Conservation (phyloP, 2,113 vertebrate genomes). For the Tragelaphus strepsiceros region DNA sequence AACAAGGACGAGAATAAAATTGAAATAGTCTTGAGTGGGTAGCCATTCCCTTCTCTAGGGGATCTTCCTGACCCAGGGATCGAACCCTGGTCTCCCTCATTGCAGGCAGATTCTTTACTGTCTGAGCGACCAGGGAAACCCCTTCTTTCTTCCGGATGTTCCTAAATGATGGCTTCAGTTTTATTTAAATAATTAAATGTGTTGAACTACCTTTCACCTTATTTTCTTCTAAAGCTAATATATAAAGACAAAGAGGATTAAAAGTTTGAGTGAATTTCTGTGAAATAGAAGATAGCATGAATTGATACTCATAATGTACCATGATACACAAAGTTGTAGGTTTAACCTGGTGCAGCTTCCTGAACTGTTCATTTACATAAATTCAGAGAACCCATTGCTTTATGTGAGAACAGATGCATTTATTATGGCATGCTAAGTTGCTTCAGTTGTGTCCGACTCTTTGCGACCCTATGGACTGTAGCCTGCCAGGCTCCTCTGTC, state of each 20-base stretch:
- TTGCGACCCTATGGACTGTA: not conserved
- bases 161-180: not conserved
- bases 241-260: not conserved
- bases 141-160: not conserved
- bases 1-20: not conserved
- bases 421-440: not conserved
- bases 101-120: not conserved
- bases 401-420: not conserved
- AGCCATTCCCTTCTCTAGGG: too few relatives aligned
- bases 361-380: not conserved
- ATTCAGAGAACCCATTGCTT: not conserved
- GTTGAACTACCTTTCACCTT: not conserved
- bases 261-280: not conserved
- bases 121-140: not conserved
- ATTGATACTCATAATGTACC: not conserved
- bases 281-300: not conserved
- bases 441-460: not conserved
- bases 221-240: not conserved
- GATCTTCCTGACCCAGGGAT: not conserved
- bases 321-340: not conserved
- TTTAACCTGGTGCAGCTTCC: not conserved
- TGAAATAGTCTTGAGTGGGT: not conserved
- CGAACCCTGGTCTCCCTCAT: not conserved
- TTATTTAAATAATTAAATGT: constrained; percentile 30
- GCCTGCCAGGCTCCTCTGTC: not conserved